Conservation (phyloP, 2,113 vertebrate species). For the Tychaedon coryphoeus region DNA sequence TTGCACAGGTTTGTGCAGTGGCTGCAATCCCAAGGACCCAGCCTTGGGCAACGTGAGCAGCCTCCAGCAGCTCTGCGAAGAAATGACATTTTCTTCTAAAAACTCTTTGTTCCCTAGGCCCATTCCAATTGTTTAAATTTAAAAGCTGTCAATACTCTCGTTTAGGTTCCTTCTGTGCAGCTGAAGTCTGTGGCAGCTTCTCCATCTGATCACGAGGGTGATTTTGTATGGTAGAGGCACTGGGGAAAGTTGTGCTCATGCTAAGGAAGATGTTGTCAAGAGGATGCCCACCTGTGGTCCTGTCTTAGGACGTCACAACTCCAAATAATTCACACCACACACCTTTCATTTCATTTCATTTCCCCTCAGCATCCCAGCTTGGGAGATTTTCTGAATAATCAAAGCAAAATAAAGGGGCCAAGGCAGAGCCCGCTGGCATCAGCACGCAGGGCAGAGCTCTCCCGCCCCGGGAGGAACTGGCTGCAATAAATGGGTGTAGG, state of each 20-base stretch:
- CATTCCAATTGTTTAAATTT: background rate
- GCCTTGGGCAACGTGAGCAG: accelerated
- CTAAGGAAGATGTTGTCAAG: background rate
- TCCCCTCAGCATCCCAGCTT: background rate
- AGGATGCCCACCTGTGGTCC: background rate
- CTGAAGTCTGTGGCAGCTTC: background rate
- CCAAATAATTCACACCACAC: background rate
- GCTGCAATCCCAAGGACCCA: background rate
- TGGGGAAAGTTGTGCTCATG: background rate
- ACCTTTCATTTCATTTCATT: background rate
- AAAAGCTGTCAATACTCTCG: background rate
- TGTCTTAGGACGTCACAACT: background rate
- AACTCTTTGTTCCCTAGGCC: background rate
- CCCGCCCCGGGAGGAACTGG: too few relatives aligned
- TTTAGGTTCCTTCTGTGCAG: background rate
- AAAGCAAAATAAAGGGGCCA: background rate
- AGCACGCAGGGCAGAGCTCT: background rate
- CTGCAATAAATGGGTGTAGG: background rate
- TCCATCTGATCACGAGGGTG: background rate
- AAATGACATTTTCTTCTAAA: background rate
- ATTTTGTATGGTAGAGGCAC: background rate
- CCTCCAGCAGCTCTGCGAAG: background rate
- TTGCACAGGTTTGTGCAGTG: background rate
- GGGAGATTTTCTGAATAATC: background rate
- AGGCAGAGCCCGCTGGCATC: background rate